These are phyloP conservation scores for Chamaetylas fuelleborni DNA, from an alignment of 2,113 vertebrate genomes.

Conservation along the genomic window DNA sequence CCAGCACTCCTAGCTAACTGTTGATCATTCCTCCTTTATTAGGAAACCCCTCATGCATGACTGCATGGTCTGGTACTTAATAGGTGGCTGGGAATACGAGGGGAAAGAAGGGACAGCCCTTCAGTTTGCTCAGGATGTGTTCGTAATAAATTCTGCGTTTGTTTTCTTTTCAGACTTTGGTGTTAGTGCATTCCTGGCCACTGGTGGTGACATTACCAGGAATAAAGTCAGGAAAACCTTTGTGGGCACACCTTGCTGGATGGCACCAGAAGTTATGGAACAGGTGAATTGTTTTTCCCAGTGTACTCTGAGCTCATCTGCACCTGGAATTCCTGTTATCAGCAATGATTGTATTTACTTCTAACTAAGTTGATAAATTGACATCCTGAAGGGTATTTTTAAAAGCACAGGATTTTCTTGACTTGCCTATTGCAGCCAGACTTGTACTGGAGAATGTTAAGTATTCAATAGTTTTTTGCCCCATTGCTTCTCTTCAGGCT, in stretches of 20 bases:
- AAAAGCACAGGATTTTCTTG: background rate
- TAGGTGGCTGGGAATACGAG: background rate
- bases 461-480: background rate
- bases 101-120: background rate
- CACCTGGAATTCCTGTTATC: background rate
- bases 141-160: background rate
- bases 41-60: background rate
- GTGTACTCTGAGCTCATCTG: background rate
- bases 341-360: background rate
- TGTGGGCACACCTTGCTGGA: constrained; percentile 97
- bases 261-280: constrained; percentile 98
- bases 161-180: constrained; percentile 85
- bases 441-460: background rate
- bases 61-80: background rate
- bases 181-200: constrained; percentile 96
- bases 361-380: background rate
- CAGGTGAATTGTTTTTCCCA: constrained; percentile 77
- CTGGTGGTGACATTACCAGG: constrained; percentile 94
- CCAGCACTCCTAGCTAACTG: background rate
- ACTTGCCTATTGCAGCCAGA: background rate
- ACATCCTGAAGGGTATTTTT: background rate
- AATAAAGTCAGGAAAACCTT: constrained; percentile 98
- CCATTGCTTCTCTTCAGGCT: background rate
- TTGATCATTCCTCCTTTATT: background rate
- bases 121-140: background rate